Percentiles rank a stretch among this genome's conserved stretches.
Conservation (phyloP, 2,888 invertebrate species). For the Phaonia tiefii region DNA sequence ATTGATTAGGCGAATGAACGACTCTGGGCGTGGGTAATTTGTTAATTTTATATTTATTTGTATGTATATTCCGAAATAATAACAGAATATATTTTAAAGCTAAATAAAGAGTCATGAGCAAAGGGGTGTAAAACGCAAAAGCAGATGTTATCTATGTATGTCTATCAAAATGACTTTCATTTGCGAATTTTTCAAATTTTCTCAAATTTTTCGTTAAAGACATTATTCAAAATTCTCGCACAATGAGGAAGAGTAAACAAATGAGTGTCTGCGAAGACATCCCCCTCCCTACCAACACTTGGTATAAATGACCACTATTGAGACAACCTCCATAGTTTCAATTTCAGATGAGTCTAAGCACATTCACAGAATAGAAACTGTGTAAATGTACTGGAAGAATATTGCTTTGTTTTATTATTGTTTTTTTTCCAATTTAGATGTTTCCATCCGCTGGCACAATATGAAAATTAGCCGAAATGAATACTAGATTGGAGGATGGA, state of each 20-base stretch:
- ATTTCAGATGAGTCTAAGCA: not conserved
- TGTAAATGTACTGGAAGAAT: not conserved
- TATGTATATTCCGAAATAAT: not conserved
- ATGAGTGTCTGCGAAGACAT: no score
- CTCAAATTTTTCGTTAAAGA: not conserved
- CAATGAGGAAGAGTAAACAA: no score
- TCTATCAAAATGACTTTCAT: not conserved
- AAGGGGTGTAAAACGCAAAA: not conserved
- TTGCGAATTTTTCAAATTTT: not conserved
- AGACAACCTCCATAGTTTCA: not conserved
- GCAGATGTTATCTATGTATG: no score
- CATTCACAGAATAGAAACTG: not conserved
- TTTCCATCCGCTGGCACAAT: conserved; percentile 20
- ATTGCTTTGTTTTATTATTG: no score
- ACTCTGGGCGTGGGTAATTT: not conserved
- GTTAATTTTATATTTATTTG: no score
- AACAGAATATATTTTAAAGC: no score
- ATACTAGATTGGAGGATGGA: conserved; percentile 19
- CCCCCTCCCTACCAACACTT: not conserved
- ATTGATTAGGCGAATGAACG: conserved; percentile 50
- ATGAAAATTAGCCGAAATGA: conserved; percentile 13
- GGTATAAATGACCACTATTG: not conserved
- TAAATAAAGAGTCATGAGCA: conserved; percentile 5
- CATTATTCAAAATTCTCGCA: no score
- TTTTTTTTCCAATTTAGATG: conserved; percentile 6